Evolutionary conservation across 2,888 invertebrate species (phyloP).

Genomic region (Erebia aethiops): DNA sequence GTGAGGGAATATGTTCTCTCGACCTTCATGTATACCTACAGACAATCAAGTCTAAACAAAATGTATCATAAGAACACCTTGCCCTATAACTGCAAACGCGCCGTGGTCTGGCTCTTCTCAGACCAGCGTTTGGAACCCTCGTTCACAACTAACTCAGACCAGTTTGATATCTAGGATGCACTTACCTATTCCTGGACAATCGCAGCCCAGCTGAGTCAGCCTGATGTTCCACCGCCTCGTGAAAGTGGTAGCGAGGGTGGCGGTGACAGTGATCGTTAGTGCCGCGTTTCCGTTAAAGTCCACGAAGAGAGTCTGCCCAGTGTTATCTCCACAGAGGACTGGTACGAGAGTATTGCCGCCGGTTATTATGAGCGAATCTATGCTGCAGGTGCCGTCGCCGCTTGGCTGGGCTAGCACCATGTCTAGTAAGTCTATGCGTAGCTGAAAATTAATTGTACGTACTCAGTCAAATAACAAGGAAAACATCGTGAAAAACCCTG

Average conservation of each 20-base stretch:
- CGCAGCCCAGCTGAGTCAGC: conserved; percentile 88
- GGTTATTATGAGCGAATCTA: conserved; percentile 87
- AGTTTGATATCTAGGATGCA: background rate
- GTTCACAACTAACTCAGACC: background rate
- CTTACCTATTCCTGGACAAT: conserved; percentile 86
- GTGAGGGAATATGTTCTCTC: too few relatives aligned
- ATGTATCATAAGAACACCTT: too few relatives aligned
- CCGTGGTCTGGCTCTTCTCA: background rate
- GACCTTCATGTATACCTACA: too few relatives aligned
- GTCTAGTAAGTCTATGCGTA: conserved; percentile 90
- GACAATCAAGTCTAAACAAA: too few relatives aligned
- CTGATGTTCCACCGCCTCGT: conserved; percentile 89
- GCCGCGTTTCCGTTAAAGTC: conserved; percentile 87
- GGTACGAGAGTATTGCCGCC: conserved; percentile 88
- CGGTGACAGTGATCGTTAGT: conserved; percentile 86
- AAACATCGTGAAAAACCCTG: background rate
- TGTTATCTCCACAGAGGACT: conserved; percentile 90
- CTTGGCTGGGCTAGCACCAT: conserved; percentile 88
- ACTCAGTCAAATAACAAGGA: background rate
- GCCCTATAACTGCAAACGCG: too few relatives aligned
- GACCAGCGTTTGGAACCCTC: too few relatives aligned
- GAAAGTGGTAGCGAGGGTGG: conserved; percentile 83
- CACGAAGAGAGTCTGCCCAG: conserved; percentile 90
- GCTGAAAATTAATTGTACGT: conserved; percentile 64
- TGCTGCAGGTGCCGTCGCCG: conserved; percentile 87